A percentile compares a stretch with the other conserved stretches of the same genome.
These are phyloP conservation scores for Mus pahari DNA, from an alignment of 2,113 vertebrate species.

Conservation along the genomic window DNA sequence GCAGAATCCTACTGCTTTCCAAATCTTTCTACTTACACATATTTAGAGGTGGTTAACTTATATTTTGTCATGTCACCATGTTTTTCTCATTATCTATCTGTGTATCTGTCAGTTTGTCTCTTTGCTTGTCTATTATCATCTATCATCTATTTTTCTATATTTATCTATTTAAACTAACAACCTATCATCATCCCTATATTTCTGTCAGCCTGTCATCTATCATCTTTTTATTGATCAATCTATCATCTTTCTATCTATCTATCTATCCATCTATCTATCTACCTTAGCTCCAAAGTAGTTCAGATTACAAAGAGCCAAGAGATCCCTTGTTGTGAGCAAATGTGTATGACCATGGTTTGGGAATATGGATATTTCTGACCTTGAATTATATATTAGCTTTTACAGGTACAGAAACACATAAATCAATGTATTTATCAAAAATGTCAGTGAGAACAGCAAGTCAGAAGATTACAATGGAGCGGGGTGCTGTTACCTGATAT, in stretches of 20 bases:
- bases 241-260: not conserved
- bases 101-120: too few relatives aligned
- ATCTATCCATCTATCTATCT: not conserved
- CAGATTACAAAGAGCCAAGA: not conserved
- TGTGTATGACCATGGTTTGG: not conserved
- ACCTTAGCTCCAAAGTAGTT: not conserved
- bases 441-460: not conserved
- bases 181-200: too few relatives aligned
- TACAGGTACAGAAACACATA: not conserved
- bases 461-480: not conserved
- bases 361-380: not conserved
- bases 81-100: not conserved
- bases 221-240: not conserved
- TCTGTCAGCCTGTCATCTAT: too few relatives aligned
- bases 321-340: not conserved
- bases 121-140: too few relatives aligned
- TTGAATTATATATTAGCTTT: not conserved
- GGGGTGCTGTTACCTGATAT: not conserved
- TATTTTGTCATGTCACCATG: not conserved
- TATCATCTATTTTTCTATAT: too few relatives aligned
- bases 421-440: not conserved
- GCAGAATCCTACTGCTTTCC: slow-evolving; percentile 17
- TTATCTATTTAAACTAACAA: too few relatives aligned
- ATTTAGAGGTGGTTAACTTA: not conserved
- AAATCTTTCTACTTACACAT: not conserved